Evolutionary conservation across 2,888 invertebrate genomes (phyloP).

Genomic region (Rapana venosa): DNA sequence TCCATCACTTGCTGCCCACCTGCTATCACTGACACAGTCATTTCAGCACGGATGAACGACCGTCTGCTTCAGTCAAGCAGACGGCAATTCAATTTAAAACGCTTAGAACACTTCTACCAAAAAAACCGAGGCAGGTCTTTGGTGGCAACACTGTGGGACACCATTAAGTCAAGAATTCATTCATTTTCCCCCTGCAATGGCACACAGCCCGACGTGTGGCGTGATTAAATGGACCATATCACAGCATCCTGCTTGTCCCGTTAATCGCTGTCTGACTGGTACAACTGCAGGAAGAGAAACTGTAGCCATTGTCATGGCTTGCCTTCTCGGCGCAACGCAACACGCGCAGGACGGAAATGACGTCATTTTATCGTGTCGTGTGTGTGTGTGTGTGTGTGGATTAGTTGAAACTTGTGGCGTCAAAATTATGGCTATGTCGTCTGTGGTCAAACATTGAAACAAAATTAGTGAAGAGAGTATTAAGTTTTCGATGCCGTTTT

Average conservation of each 20-base stretch:
- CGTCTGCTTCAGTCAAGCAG: too few relatives aligned
- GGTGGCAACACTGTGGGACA: neutral
- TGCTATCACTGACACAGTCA: too few relatives aligned
- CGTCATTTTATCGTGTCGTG: neutral
- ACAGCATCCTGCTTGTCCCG: neutral
- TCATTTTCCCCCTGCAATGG: neutral
- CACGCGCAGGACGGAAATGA: neutral
- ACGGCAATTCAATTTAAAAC: neutral
- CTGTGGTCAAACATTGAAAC: neutral
- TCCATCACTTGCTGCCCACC: neutral
- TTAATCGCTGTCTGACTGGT: neutral
- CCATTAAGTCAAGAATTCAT: too few relatives aligned
- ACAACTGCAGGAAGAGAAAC: too few relatives aligned
- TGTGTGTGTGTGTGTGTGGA: neutral
- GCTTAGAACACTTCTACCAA: neutral
- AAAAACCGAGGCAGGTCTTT: neutral
- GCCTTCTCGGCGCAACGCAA: too few relatives aligned
- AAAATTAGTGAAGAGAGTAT: neutral
- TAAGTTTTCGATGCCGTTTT: neutral
- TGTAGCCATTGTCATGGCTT: too few relatives aligned
- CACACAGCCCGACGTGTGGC: neutral
- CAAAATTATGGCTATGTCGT: too few relatives aligned
- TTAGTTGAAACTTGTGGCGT: neutral
- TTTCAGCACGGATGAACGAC: too few relatives aligned
- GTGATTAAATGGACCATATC: conserved; percentile 3